These are phyloP conservation scores for Sciurus carolinensis DNA, from an alignment of 2,797 vertebrate genomes.

Conservation along the genomic window DNA sequence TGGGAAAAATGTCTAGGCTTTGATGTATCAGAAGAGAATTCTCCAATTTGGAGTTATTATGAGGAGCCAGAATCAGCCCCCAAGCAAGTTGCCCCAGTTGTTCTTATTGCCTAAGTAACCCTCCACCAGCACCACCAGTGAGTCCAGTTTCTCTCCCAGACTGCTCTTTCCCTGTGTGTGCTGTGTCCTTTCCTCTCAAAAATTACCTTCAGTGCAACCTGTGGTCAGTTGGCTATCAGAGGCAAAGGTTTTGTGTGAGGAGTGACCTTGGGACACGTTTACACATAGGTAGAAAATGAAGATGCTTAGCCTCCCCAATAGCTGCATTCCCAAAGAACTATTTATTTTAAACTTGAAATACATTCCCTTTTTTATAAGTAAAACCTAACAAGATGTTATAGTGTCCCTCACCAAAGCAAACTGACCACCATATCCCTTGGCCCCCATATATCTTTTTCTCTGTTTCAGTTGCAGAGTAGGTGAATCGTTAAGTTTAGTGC, in stretches of 20 bases:
- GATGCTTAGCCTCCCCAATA: not conserved
- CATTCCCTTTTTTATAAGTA: conserved; percentile 17
- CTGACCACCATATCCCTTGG: not conserved
- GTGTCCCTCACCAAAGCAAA: conserved; percentile 9
- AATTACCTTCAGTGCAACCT: not conserved
- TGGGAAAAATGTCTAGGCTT: conserved; percentile 38
- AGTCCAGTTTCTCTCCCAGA: not conserved
- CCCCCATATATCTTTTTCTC: not conserved
- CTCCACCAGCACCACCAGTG: not conserved
- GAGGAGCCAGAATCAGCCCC: not conserved
- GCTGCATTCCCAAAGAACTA: not conserved
- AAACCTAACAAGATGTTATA: not conserved
- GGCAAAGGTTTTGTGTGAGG: not conserved
- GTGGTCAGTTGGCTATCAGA: not conserved
- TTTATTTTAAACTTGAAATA: not conserved
- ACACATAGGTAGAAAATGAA: not conserved
- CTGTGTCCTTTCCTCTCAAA: not conserved
- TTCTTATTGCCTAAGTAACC: not conserved
- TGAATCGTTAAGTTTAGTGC: not conserved
- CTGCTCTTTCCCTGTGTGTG: not conserved
- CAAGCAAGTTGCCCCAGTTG: not conserved
- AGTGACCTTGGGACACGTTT: not conserved
- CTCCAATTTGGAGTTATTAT: not conserved
- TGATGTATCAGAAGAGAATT: not conserved
- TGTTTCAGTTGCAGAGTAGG: not conserved